Conservation (phyloP, 2,797 vertebrate species). For the Mormyrops boulengeri region DNA sequence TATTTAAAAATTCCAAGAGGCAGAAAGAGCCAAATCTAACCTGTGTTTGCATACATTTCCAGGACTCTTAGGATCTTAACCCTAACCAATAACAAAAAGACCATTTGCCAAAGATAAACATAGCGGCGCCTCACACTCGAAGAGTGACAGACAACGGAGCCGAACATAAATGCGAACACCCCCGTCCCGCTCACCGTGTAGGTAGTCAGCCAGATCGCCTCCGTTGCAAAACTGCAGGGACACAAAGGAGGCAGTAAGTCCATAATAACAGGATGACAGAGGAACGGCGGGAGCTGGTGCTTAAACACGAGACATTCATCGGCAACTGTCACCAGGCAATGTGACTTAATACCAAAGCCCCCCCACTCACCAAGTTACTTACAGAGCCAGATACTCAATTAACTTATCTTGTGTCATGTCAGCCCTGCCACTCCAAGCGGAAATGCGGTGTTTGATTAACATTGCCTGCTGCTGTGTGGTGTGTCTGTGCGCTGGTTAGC, state of each 20-base stretch:
- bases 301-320: not conserved
- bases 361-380: not conserved
- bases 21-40: not conserved
- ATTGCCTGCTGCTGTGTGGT: not conserved
- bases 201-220: constrained; percentile 93
- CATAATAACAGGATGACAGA: not conserved
- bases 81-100: not conserved
- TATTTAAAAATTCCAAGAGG: not conserved
- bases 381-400: not conserved
- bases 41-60: not conserved
- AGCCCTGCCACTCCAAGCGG: not conserved
- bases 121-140: not conserved
- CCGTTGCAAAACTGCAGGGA: constrained; percentile 87
- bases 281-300: not conserved
- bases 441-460: not conserved
- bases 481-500: not conserved
- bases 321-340: not conserved
- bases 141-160: not conserved
- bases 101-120: not conserved
- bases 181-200: constrained; percentile 78
- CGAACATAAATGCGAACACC: not conserved
- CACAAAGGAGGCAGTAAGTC: constrained; percentile 24
- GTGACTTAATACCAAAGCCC: not conserved
- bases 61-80: not conserved
- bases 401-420: not conserved